A percentile compares a stretch with the other conserved stretches of the same genome.
Evolutionary conservation across 2,113 vertebrate genomes (phyloP).

Genomic region (Dromaius novaehollandiae): DNA sequence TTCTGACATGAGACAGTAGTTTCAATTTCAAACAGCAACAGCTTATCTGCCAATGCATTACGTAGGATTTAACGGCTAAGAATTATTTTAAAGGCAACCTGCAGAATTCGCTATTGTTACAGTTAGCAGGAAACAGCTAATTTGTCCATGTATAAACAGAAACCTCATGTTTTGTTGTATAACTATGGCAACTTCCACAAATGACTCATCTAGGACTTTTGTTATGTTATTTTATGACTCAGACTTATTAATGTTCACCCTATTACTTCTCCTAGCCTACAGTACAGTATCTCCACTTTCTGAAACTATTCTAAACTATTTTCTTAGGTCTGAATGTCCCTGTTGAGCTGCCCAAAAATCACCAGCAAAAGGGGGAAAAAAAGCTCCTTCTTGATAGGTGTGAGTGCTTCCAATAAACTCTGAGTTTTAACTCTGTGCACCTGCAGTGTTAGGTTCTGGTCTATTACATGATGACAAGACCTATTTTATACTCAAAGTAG

Average conservation of each 20-base stretch:
- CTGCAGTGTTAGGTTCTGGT: not conserved
- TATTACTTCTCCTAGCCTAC: slow-evolving; percentile 9
- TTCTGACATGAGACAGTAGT: slow-evolving; percentile 34
- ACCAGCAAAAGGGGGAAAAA: not conserved
- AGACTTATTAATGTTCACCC: slow-evolving; percentile 23
- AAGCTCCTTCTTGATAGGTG: not conserved
- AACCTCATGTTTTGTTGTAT: slow-evolving; percentile 61
- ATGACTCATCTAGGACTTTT: slow-evolving; percentile 62
- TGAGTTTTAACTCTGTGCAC: not conserved
- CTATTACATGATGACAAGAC: slow-evolving; percentile 27
- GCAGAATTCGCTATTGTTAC: slow-evolving; percentile 1
- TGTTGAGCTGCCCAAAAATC: not conserved
- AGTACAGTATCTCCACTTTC: not conserved
- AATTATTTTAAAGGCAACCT: slow-evolving; percentile 39
- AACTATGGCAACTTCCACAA: slow-evolving; percentile 59
- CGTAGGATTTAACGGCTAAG: slow-evolving; percentile 23
- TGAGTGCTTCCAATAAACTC: not conserved
- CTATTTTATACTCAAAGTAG: slow-evolving; percentile 67
- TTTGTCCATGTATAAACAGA: slow-evolving; percentile 56
- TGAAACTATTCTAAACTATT: not conserved
- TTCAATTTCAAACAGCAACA: slow-evolving; percentile 59
- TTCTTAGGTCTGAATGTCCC: not conserved
- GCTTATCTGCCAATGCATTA: slow-evolving; percentile 15
- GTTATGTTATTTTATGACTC: slow-evolving; percentile 52
- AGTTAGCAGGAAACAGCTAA: slow-evolving; percentile 38